Conservation (phyloP, 2,888 invertebrate genomes). For the Leptarthrus brevirostris region DNA sequence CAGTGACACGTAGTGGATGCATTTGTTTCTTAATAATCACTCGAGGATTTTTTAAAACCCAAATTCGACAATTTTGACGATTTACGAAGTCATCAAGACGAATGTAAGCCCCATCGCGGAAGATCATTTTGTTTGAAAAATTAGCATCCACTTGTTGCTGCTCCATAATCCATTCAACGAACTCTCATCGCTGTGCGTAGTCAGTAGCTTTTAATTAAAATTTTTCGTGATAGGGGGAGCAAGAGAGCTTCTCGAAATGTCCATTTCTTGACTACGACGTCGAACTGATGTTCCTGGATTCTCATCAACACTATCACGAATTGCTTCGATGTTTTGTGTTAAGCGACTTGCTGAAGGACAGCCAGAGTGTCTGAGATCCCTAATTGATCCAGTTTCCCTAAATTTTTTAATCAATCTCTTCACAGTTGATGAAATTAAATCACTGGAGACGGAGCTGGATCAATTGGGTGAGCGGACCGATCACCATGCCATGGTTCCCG, state of each 20-base stretch:
- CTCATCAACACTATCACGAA: slow-evolving; percentile 58
- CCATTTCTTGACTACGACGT: background rate
- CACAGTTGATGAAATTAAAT: too few species aligned
- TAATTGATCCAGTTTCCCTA: slow-evolving; percentile 56
- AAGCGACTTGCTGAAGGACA: slow-evolving; percentile 56
- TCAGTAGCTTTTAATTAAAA: background rate
- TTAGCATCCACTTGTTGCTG: slow-evolving; percentile 56
- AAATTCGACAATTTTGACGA: background rate
- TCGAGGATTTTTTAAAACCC: background rate
- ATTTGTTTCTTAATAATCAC: too few species aligned
- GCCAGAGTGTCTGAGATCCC: too few species aligned
- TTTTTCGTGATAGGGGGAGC: slow-evolving; percentile 3
- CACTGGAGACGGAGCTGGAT: too few species aligned
- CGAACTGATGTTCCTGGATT: slow-evolving; percentile 58
- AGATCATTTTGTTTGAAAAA: slow-evolving; percentile 53
- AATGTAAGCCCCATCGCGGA: background rate
- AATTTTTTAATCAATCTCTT: too few species aligned
- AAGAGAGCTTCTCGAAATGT: background rate
- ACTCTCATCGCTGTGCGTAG: background rate
- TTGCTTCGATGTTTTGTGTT: slow-evolving; percentile 56
- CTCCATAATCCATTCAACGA: slow-evolving; percentile 55
- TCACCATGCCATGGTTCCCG: too few species aligned
- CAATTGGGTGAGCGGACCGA: too few species aligned
- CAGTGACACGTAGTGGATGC: background rate
- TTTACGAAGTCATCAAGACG: background rate